Conservation (phyloP, 2,797 vertebrate genomes). For the Sebastes baramenuke region DNA sequence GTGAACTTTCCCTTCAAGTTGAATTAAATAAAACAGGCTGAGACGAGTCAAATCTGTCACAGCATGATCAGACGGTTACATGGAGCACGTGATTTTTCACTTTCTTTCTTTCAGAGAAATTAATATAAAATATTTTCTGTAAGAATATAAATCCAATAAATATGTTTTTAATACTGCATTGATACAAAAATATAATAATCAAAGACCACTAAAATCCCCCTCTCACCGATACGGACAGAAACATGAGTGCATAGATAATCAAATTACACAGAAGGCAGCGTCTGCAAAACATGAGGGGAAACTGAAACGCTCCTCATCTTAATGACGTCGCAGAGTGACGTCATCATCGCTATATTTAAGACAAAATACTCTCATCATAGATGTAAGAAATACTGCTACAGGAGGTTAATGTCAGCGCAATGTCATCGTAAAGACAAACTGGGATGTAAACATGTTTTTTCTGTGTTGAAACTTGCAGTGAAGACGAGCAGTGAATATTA, state of each 20-base stretch:
- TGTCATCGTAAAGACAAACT: neutral
- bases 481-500: neutral
- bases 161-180: slow-evolving; percentile 72
- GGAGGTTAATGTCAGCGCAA: neutral
- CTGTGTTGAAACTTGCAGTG: neutral
- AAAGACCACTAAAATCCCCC: slow-evolving; percentile 38
- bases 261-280: slow-evolving; percentile 25
- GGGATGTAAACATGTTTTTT: slow-evolving; percentile 7
- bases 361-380: neutral
- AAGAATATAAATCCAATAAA: slow-evolving; percentile 79
- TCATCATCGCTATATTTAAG: neutral
- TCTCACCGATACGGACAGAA: slow-evolving; percentile 22
- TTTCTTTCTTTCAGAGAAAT: slow-evolving; percentile 34
- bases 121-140: slow-evolving; percentile 61
- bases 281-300: slow-evolving; percentile 8
- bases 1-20: slow-evolving; percentile 26
- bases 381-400: neutral
- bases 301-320: neutral
- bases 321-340: neutral
- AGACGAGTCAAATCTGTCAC: slow-evolving; percentile 7
- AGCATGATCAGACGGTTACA: slow-evolving; percentile 15
- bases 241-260: slow-evolving; percentile 61
- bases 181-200: slow-evolving; percentile 74
- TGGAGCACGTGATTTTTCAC: slow-evolving; percentile 2
- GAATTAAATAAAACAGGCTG: slow-evolving; percentile 23